These are phyloP conservation scores for Lampris megalopsis DNA, from an alignment of 2,113 vertebrate genomes.

Conservation along the genomic window DNA sequence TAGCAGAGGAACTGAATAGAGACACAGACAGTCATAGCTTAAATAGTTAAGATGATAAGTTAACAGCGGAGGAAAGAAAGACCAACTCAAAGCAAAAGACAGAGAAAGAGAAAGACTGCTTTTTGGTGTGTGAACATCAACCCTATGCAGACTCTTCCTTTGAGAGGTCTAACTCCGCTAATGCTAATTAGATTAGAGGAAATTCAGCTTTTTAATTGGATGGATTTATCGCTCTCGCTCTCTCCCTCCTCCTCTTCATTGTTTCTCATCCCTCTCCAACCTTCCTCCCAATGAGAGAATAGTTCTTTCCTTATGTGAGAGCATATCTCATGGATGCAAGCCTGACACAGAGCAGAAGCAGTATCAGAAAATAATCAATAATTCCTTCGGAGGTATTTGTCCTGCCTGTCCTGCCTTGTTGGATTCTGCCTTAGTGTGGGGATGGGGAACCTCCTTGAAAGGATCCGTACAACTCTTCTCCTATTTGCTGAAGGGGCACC, in stretches of 20 bases:
- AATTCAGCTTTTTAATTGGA: slow-evolving; percentile 73
- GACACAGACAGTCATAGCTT: background rate
- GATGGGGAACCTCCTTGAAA: background rate
- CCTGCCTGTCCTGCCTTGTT: background rate
- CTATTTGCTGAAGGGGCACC: background rate
- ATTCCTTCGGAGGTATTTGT: background rate
- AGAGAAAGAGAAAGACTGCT: slow-evolving; percentile 33
- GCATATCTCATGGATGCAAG: slow-evolving; percentile 34
- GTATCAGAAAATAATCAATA: slow-evolving; percentile 26
- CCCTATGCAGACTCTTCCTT: slow-evolving; percentile 62
- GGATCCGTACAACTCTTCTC: background rate
- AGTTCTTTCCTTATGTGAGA: slow-evolving; percentile 27
- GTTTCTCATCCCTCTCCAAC: slow-evolving; percentile 37
- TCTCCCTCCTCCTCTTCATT: slow-evolving; percentile 20
- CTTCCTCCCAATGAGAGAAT: slow-evolving; percentile 37
- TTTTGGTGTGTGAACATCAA: slow-evolving; percentile 59
- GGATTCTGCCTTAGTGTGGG: background rate
- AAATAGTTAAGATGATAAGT: background rate
- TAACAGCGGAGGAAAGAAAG: background rate
- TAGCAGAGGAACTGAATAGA: background rate
- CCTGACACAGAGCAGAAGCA: slow-evolving; percentile 29
- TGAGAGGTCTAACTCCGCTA: slow-evolving; percentile 63
- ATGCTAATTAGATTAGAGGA: slow-evolving; percentile 63
- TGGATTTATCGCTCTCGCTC: slow-evolving; percentile 35
- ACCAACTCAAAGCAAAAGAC: background rate